Base-by-base conservation (phyloP, 2,797 vertebrate species). In the Tragelaphus oryx region DNA sequence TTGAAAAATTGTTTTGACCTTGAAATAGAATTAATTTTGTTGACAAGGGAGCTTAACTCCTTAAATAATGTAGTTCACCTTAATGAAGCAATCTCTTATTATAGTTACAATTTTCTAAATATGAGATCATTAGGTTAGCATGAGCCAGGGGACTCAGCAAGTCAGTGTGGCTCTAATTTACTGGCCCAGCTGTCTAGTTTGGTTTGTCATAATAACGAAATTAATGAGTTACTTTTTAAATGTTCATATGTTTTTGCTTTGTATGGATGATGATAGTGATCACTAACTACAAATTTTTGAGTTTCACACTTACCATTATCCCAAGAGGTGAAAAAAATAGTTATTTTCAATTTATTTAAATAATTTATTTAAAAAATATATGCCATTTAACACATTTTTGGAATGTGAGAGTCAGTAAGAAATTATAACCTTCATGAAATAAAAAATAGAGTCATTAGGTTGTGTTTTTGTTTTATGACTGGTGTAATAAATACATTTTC, bases 401-500 rank as follows among this genome's bases (percentile, higher is more conserved):
- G 11, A 60, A 0, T 91, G 1, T 79, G 22, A 80, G 11, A 48
- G 13, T 91, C 37, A 88, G 30, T 78, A 78, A 83, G 46, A 95
- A 91, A 78, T 81, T 91, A 75, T 65, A 89, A 81, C 16, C 2
- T 2, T 88, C 8, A 33, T 71, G 33, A 86, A 79, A 59, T 90
- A 52, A 87, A 93, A 80, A 87, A 55, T 60, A 62, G 28, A 10
- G 6, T 60, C 24, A 41, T 22, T 57, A 87, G 18, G 30, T 84
- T 93, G 22, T 22, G 37, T 68, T 28, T 68, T n/a, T 96, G 33
- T 97, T 80, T 92, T 52, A 44, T 92, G 37, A 62, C 17, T 76
- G 94, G 8, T 94, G 41, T 60, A 80, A 37, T 37, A 80, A 54
- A 54, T 83, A 90, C 97, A 81, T 82, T 86, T 90, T 93, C 20